Evolutionary conservation across 2,113 vertebrate species (phyloP), one percentile per base, ranked within the genome.

Genomic region (Sporophila hypoxantha): DNA sequence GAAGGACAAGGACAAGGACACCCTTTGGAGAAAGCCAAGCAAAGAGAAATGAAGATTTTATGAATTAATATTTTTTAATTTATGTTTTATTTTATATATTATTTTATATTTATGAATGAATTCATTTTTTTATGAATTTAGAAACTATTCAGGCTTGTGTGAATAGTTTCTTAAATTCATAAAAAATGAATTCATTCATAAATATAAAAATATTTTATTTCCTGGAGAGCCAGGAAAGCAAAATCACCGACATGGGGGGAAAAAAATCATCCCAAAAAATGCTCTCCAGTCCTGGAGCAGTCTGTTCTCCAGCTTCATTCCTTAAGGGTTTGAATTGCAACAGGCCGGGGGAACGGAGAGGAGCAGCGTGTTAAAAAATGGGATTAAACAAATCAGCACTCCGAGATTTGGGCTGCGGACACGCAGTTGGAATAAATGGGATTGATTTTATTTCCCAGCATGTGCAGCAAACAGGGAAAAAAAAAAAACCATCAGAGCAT

Each of bases 321-420:
- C 67, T 56, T 52, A 56, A 34, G 21, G n/a, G 25, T 10, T 59
- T 62, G 61, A 62, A 27, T 50, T 30, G 18, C n/a, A 80, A 16
- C 9, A 11, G 34, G 44, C 49, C 5, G 9, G n/a, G 62, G 41
- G 29, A 55, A 34, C 0, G 1, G 41, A 56, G 79, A 68, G 26
- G n/a, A 89, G 25, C 12, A n/a, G 17, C 0, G 0, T 2, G 37
- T 30, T n/a, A 49, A 82, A 66, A 0, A 7, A 30, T 1, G 25
- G 21, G 29, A 39, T 47, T 36, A 20, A 75, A 60, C n/a, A 64
- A 2, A 11, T 16, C 59, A 57, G n/a, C 17, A 6, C 66, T 70
- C 34, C 23, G 6, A 77, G 32, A n/a, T 61, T 10, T 39, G n/a
- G 42, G 22, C 41, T 5, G 50, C 0, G 13, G 65, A 76, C 44